A percentile compares a stretch with the other conserved stretches of the same genome.
phyloP scores from a whole-genome alignment of 2,888 invertebrate species.

The Parapristionchus giblindavisi region DNA sequence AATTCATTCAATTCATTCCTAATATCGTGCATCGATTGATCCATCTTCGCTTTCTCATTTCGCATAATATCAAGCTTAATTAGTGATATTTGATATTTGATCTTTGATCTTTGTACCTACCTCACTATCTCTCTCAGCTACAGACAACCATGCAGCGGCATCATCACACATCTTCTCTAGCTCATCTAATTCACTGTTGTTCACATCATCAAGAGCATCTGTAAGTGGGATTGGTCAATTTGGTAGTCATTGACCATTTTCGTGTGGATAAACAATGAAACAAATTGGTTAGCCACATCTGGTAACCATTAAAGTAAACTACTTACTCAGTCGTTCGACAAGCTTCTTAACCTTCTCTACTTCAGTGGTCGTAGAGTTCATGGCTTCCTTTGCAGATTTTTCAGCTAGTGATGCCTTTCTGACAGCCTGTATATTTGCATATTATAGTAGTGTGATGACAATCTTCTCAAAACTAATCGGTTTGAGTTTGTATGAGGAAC shows the following conservation, averaged over 20 bases:
- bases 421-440: conserved; percentile 43
- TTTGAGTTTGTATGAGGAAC: background rate
- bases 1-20: conserved; percentile 46
- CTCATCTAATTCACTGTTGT: conserved; percentile 69
- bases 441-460: background rate
- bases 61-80: conserved; percentile 26
- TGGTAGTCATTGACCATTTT: background rate
- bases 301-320: too few relatives aligned
- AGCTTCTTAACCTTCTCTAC: conserved; percentile 55
- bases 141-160: conserved; percentile 65
- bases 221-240: conserved; percentile 43
- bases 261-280: background rate
- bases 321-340: conserved; percentile 49
- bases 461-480: background rate
- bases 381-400: conserved; percentile 55
- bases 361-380: conserved; percentile 46
- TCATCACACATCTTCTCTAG: conserved; percentile 70
- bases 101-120: conserved; percentile 34
- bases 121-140: conserved; percentile 46
- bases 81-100: background rate
- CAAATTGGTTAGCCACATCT: too few relatives aligned
- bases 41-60: conserved; percentile 41
- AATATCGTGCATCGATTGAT: conserved; percentile 51
- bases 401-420: conserved; percentile 56
- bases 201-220: conserved; percentile 69